Percentiles rank a stretch among this genome's conserved stretches.
phyloP scores from a whole-genome alignment of 2,797 vertebrate genomes.

The Telmatherina bonti region DNA sequence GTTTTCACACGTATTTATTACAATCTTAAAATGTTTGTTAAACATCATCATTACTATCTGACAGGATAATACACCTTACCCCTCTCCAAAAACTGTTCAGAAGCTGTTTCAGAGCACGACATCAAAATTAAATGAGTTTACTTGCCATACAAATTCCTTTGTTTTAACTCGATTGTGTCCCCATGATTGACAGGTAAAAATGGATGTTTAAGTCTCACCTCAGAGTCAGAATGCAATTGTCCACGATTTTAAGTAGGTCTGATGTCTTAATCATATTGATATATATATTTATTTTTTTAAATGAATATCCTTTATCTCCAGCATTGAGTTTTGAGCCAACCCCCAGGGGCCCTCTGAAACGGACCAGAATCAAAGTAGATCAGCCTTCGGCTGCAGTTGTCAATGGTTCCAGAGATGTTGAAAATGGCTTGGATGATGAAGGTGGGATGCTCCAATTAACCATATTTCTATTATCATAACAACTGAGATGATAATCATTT shows the following conservation, averaged over 20 bases:
- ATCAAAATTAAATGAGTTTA: neutral
- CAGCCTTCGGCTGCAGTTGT: slow-evolving; percentile 24
- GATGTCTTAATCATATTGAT: neutral
- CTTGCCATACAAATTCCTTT: neutral
- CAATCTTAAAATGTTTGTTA: neutral
- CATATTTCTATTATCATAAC: neutral
- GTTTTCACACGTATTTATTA: neutral
- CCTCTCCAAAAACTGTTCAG: neutral
- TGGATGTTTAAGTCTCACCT: neutral
- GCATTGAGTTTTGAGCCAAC: slow-evolving; percentile 39
- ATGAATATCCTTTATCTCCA: slow-evolving; percentile 11
- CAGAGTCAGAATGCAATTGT: neutral
- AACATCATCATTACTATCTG: neutral
- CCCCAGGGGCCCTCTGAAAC: slow-evolving; percentile 66
- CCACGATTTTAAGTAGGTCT: neutral
- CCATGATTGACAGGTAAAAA: neutral
- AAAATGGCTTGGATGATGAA: slow-evolving; percentile 50
- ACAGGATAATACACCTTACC: neutral
- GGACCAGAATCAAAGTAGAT: slow-evolving; percentile 30
- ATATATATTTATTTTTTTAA: neutral
- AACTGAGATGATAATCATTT: neutral
- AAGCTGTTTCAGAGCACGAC: neutral
- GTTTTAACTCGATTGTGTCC: neutral
- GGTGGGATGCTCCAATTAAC: slow-evolving; percentile 22
- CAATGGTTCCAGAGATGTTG: slow-evolving; percentile 55